Percentiles rank a stretch among this genome's conserved stretches.
phyloP scores from a whole-genome alignment of 1,140 invertebrate species.

The Apolygus lucorum region DNA sequence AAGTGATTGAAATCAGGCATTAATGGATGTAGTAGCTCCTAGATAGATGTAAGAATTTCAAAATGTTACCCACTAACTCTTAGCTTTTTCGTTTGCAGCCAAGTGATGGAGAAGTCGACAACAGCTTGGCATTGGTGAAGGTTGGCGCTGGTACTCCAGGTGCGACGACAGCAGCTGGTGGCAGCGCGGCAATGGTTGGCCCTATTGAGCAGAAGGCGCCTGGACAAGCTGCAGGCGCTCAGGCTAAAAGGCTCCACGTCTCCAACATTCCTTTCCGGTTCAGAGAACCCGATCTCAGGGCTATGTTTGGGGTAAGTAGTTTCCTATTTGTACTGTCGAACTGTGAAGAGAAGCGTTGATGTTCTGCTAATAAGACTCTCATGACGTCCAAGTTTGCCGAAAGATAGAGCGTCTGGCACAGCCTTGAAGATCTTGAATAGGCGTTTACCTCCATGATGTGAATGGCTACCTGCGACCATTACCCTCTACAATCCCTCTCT shows the following conservation, averaged over 20 bases:
- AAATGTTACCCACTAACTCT: neutral
- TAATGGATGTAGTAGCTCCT: too few species aligned
- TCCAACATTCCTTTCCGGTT: constrained; percentile 99
- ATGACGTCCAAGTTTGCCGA: too few species aligned
- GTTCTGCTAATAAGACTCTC: too few species aligned
- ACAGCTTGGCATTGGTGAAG: constrained; percentile 33
- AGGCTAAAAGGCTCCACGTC: constrained; percentile 83
- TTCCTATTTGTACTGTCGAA: neutral
- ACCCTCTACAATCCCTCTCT: too few species aligned
- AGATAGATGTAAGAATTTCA: neutral
- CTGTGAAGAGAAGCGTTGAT: too few species aligned
- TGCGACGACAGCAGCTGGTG: constrained; percentile 31
- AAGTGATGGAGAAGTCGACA: constrained; percentile 28
- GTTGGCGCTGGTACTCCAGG: constrained; percentile 34
- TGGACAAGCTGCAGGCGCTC: constrained; percentile 38
- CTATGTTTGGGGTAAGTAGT: constrained; percentile 91
- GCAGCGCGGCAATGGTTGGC: constrained; percentile 28
- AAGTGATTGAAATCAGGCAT: too few species aligned
- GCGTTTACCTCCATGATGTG: too few species aligned
- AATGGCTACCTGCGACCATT: too few species aligned
- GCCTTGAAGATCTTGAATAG: too few species aligned
- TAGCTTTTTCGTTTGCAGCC: constrained; percentile 16
- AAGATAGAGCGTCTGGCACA: too few species aligned
- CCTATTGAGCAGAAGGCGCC: constrained; percentile 32
- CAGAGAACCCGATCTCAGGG: constrained; percentile 91